A percentile compares a stretch with the other conserved stretches of the same genome.
phyloP scores from a whole-genome alignment of 2,888 invertebrate genomes.

The Drosophila hamatofila region DNA sequence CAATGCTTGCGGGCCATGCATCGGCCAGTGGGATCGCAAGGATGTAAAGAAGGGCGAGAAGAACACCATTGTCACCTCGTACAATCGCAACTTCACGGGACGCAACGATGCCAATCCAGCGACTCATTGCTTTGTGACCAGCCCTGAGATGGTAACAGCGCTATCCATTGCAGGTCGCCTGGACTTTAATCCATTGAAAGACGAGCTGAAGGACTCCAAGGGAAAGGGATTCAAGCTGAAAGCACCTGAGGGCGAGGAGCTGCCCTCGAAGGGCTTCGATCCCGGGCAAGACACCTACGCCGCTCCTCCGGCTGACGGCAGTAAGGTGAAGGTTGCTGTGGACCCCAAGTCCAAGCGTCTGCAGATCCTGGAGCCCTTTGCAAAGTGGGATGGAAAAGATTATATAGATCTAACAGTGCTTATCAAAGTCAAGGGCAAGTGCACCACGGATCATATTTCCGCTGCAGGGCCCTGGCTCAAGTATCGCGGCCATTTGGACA shows the following conservation, averaged over 20 bases:
- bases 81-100: constrained; percentile 99
- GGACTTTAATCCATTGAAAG: constrained; percentile 96
- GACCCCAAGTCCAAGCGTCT: constrained; percentile 95
- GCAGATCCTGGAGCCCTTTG: constrained; percentile 96
- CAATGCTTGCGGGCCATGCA: constrained; percentile 99
- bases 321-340: constrained; percentile 90
- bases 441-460: constrained; percentile 99
- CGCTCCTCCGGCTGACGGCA: constrained; percentile 89
- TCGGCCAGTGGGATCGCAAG: constrained; percentile 99
- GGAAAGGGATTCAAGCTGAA: constrained; percentile 96
- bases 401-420: constrained; percentile 94
- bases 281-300: constrained; percentile 98
- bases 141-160: constrained; percentile 97
- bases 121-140: constrained; percentile 98
- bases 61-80: constrained; percentile 99
- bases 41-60: constrained; percentile 99
- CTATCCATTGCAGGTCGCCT: constrained; percentile 94
- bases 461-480: constrained; percentile 99
- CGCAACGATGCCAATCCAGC: constrained; percentile 99
- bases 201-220: constrained; percentile 92
- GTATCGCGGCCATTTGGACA: constrained; percentile 99
- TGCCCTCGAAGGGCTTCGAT: constrained; percentile 97
- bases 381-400: constrained; percentile 98
- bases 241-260: constrained; percentile 94
- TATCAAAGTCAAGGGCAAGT: constrained; percentile 99